A percentile compares a stretch with the other conserved stretches of the same genome.
phyloP scores from a whole-genome alignment of 1,140 invertebrate genomes.

The Aphaenogaster rudis region DNA sequence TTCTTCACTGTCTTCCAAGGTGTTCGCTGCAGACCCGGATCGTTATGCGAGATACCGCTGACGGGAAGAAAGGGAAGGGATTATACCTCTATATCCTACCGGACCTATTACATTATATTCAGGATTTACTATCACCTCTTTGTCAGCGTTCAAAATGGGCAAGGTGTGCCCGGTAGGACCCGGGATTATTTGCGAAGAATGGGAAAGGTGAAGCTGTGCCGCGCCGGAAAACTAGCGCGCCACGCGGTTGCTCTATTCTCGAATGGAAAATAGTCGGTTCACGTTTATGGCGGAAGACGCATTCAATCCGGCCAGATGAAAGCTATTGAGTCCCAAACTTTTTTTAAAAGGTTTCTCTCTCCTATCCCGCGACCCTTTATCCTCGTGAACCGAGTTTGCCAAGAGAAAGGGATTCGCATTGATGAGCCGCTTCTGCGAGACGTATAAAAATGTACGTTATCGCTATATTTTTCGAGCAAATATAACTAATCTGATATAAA shows the following conservation, averaged over 20 bases:
- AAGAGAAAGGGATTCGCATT: neutral
- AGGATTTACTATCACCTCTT: constrained; percentile 73
- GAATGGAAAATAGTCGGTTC: constrained; percentile 49
- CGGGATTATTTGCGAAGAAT: constrained; percentile 62
- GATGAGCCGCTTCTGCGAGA: neutral
- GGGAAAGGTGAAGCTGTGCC: constrained; percentile 39
- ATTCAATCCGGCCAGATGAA: constrained; percentile 38
- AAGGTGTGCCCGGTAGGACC: constrained; percentile 41
- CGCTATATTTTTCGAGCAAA: neutral
- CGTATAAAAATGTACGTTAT: neutral
- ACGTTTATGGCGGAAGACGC: constrained; percentile 41
- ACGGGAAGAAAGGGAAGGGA: constrained; percentile 3
- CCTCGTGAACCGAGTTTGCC: neutral
- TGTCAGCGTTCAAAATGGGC: constrained; percentile 71
- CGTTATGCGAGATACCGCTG: constrained; percentile 69
- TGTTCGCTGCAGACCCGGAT: constrained; percentile 61
- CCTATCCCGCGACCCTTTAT: neutral
- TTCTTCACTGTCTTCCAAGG: constrained; percentile 72
- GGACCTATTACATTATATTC: constrained; percentile 75
- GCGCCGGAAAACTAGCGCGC: constrained; percentile 25
- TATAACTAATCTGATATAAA: neutral
- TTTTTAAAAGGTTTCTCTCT: constrained; percentile 27
- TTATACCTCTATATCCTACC: constrained; percentile 44
- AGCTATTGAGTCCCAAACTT: constrained; percentile 39
- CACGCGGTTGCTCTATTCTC: constrained; percentile 18